phyloP scores from a whole-genome alignment of 2,888 invertebrate species.

The Torymus texanus region DNA sequence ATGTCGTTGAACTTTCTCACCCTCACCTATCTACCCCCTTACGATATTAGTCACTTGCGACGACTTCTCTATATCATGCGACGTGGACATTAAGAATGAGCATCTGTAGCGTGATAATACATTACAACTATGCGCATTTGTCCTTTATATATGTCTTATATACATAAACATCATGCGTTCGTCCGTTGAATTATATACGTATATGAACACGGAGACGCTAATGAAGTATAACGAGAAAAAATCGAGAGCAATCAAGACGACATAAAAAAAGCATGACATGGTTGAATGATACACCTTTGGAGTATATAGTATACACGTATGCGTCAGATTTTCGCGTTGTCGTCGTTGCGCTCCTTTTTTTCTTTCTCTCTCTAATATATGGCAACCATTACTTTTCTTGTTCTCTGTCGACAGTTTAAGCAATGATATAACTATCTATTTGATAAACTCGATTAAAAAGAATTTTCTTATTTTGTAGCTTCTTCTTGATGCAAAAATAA shows the following conservation, averaged over 20 bases:
- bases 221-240: conserved; percentile 15
- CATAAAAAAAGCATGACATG: too few relatives aligned
- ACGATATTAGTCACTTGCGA: too few relatives aligned
- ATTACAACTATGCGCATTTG: too few relatives aligned
- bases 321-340: conserved; percentile 5
- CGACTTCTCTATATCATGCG: too few relatives aligned
- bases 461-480: background rate
- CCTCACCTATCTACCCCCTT: too few relatives aligned
- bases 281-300: conserved; percentile 8
- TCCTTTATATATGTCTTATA: conserved; percentile 1
- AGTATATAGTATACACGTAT: background rate
- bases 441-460: too few relatives aligned
- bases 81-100: too few relatives aligned
- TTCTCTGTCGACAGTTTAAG: conserved; percentile 4
- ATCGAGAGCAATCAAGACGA: background rate
- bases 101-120: too few relatives aligned
- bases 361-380: background rate
- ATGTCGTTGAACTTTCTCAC: too few relatives aligned
- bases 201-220: conserved; percentile 1
- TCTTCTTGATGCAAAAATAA: conserved; percentile 14
- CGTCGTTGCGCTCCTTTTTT: conserved; percentile 8
- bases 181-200: background rate
- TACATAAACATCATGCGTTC: background rate
- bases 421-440: too few relatives aligned
- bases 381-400: background rate